phyloP scores from a whole-genome alignment of 2,113 vertebrate species.

The Aegotheles bennettii region DNA sequence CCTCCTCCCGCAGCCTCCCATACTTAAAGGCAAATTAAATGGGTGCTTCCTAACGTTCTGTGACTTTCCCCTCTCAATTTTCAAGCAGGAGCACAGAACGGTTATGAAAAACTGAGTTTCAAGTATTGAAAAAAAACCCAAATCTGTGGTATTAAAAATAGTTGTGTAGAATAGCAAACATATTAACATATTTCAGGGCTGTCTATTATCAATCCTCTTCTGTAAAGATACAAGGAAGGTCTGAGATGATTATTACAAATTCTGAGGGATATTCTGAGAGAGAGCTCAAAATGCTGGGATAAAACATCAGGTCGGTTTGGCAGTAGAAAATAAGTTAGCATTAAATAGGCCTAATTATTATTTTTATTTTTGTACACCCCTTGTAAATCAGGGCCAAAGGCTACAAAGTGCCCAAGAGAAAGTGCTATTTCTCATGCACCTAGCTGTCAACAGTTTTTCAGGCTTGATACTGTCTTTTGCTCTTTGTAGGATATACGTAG shows the following conservation, averaged over 20 bases:
- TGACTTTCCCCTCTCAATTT: background rate
- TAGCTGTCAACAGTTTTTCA: background rate
- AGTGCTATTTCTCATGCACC: background rate
- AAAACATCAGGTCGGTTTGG: background rate
- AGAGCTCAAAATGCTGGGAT: background rate
- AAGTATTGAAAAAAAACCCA: background rate
- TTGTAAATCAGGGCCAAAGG: background rate
- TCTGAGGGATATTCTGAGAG: background rate
- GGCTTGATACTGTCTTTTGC: background rate
- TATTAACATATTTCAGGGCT: background rate
- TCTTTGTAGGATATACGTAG: background rate
- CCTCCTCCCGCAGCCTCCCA: background rate
- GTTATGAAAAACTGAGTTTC: background rate
- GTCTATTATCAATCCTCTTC: background rate
- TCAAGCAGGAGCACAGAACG: background rate
- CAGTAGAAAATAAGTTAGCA: background rate
- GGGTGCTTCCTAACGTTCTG: background rate
- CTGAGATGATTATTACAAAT: background rate
- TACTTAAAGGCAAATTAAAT: background rate
- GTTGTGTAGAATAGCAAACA: background rate
- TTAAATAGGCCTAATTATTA: background rate
- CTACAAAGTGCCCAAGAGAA: background rate
- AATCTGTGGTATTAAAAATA: background rate
- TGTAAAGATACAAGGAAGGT: background rate
- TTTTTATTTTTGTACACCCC: background rate